Conservation (phyloP, 1,140 invertebrate species). For the Eumaeus atala region DNA sequence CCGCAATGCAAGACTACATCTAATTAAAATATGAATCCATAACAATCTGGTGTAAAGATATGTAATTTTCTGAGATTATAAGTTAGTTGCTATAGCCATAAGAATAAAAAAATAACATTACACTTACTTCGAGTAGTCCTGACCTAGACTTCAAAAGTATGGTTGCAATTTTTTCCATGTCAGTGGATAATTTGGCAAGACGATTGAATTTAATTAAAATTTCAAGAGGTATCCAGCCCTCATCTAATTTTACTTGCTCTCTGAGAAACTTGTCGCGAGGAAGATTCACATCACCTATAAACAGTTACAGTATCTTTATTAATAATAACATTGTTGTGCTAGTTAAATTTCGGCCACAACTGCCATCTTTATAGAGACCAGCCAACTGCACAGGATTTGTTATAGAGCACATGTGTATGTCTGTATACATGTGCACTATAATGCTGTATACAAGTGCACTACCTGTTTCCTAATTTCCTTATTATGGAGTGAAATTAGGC, state of each 20-base stretch:
- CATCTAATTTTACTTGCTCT: conserved; percentile 87
- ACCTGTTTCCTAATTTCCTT: no score
- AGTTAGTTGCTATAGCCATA: neutral
- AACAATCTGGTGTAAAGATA: no score
- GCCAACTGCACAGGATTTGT: no score
- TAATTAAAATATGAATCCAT: no score
- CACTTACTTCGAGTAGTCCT: conserved; percentile 80
- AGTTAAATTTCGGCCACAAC: no score
- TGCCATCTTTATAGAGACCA: no score
- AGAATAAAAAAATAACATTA: neutral
- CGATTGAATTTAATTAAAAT: conserved; percentile 93
- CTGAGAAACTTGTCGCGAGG: conserved; percentile 92
- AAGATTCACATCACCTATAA: conserved; percentile 88
- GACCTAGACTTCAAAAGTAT: conserved; percentile 85
- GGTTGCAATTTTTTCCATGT: conserved; percentile 81
- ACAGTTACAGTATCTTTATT: neutral
- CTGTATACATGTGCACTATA: no score
- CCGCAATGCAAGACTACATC: no score
- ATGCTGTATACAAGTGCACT: no score
- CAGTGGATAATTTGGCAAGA: conserved; percentile 82
- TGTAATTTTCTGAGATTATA: neutral
- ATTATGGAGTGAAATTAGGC: no score
- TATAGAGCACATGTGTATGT: no score
- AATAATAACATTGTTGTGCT: conserved; percentile 8
- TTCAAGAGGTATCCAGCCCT: conserved; percentile 92